Conservation (phyloP, 1,140 invertebrate species). For the Camponotus floridanus region DNA sequence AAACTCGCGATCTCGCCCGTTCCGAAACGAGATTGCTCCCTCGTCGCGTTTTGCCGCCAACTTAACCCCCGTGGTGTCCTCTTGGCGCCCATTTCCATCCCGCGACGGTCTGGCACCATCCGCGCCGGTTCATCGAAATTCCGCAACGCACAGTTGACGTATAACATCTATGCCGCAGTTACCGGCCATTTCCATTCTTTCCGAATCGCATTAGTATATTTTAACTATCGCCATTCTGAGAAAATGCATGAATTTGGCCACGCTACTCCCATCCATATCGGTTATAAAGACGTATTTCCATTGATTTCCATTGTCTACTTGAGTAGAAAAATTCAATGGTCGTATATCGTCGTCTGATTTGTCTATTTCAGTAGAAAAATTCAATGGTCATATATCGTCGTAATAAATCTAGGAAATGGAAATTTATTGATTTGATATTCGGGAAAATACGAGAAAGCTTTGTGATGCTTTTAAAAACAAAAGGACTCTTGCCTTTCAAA, state of each 20-base stretch:
- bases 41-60: slow-evolving; percentile 5
- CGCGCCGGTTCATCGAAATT: slow-evolving; percentile 59
- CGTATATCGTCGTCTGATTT: background rate
- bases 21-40: background rate
- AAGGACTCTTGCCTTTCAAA: background rate
- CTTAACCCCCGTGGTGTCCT: slow-evolving; percentile 8
- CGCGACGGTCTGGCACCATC: slow-evolving; percentile 45
- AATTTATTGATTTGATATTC: background rate
- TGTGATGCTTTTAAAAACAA: background rate
- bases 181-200: slow-evolving; percentile 42
- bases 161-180: slow-evolving; percentile 14
- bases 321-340: background rate
- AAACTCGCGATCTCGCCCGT: slow-evolving; percentile 42
- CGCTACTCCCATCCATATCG: background rate
- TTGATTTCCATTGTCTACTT: background rate
- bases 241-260: slow-evolving; percentile 14
- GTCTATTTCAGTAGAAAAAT: background rate
- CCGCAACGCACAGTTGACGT: slow-evolving; percentile 37
- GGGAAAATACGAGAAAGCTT: background rate
- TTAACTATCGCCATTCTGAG: slow-evolving; percentile 26
- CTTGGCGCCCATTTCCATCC: slow-evolving; percentile 29
- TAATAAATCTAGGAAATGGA: background rate
- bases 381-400: background rate
- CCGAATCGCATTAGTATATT: slow-evolving; percentile 59
- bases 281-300: background rate